These are phyloP conservation scores for Drosophila suzukii DNA, from an alignment of 1,140 invertebrate genomes.

Conservation along the genomic window DNA sequence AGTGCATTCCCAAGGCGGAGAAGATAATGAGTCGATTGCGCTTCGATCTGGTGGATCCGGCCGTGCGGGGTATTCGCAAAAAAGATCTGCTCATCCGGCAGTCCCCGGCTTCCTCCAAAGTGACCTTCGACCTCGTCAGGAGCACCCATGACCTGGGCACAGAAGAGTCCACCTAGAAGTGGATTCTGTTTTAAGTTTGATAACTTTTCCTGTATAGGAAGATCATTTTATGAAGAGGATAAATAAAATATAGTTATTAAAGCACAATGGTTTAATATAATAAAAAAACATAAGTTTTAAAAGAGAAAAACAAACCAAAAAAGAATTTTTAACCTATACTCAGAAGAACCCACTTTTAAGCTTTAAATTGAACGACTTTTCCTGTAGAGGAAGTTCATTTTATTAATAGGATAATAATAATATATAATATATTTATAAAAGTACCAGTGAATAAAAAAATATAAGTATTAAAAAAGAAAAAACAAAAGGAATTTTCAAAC, in stretches of 20 bases:
- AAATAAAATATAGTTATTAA: neutral
- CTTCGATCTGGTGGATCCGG: slow-evolving; percentile 14
- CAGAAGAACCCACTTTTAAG: no score
- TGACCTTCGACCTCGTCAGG: neutral
- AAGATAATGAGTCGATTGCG: slow-evolving; percentile 8
- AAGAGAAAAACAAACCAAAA: no score
- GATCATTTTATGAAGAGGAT: neutral
- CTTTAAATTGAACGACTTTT: no score
- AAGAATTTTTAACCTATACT: no score
- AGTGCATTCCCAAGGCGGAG: slow-evolving; percentile 10
- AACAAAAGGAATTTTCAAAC: no score
- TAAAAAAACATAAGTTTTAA: no score
- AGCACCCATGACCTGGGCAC: neutral
- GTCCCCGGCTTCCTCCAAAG: neutral
- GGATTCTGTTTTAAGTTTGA: neutral
- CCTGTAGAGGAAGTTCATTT: no score
- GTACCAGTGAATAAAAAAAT: no score
- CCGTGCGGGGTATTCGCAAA: slow-evolving; percentile 3
- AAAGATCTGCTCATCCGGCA: neutral
- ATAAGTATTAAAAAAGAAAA: no score
- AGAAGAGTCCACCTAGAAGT: neutral
- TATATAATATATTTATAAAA: no score
- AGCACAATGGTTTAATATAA: no score
- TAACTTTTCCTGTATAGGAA: neutral
- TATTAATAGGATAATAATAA: no score